phyloP scores from a whole-genome alignment of 2,113 vertebrate species.

The Silurus meridionalis region DNA sequence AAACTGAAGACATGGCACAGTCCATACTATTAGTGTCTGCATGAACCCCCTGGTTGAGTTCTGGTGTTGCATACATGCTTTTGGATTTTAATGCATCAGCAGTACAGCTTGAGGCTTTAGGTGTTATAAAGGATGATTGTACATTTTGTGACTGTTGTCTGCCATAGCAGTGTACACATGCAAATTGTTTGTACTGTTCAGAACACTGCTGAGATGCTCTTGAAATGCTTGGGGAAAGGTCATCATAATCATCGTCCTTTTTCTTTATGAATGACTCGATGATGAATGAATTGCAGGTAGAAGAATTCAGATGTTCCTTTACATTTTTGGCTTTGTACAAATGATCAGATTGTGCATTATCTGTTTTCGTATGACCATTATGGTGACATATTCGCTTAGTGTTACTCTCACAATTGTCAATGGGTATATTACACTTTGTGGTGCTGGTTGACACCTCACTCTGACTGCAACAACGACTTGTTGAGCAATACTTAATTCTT shows the following conservation, averaged over 20 bases:
- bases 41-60: conserved; percentile 14
- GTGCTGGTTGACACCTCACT: conserved; percentile 56
- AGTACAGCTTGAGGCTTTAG: conserved; percentile 42
- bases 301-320: conserved; percentile 49
- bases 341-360: conserved; percentile 1
- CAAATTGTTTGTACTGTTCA: conserved; percentile 53
- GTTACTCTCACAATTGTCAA: conserved; percentile 59
- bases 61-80: conserved; percentile 35
- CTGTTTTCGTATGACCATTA: conserved; percentile 31
- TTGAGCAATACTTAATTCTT: conserved; percentile 55
- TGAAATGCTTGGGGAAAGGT: conserved; percentile 61
- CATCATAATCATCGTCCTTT: conserved; percentile 53
- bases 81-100: conserved; percentile 45
- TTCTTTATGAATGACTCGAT: conserved; percentile 54
- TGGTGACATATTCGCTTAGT: conserved; percentile 30
- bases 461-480: conserved; percentile 58
- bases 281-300: conserved; percentile 55
- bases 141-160: conserved; percentile 35
- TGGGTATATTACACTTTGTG: conserved; percentile 38
- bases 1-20: conserved; percentile 40
- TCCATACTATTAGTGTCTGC: background rate
- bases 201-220: conserved; percentile 53
- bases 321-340: conserved; percentile 39
- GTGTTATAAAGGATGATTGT: conserved; percentile 45
- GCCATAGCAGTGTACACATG: conserved; percentile 53